These are phyloP conservation scores for Drosophila auraria DNA, from an alignment of 1,140 invertebrate genomes.

Conservation along the genomic window DNA sequence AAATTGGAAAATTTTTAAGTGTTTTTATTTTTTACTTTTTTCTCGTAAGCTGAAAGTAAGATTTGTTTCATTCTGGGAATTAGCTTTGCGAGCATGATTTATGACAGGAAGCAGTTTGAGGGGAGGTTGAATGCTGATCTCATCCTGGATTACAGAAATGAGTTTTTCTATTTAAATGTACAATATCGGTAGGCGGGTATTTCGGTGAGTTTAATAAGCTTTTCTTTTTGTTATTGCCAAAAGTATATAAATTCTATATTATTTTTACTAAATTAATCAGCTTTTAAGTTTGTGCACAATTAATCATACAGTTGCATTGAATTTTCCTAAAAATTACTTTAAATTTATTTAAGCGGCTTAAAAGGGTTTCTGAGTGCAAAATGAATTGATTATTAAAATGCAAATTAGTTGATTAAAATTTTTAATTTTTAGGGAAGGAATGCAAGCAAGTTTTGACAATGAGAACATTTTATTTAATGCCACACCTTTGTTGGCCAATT, in stretches of 20 bases:
- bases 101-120: slow-evolving; percentile 39
- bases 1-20: slow-evolving; percentile 65
- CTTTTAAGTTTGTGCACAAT: not conserved
- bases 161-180: slow-evolving; percentile 43
- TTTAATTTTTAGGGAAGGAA: not conserved
- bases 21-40: slow-evolving; percentile 31
- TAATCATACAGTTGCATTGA: no score
- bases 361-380: not conserved
- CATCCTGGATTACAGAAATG: slow-evolving; percentile 44
- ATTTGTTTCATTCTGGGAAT: slow-evolving; percentile 63
- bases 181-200: slow-evolving; percentile 7
- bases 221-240: not conserved
- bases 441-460: not conserved
- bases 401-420: not conserved
- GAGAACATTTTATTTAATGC: not conserved
- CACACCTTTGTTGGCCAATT: not conserved
- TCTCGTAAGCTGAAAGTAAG: slow-evolving; percentile 17
- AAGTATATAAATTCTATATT: not conserved
- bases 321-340: not conserved
- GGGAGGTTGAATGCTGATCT: slow-evolving; percentile 27
- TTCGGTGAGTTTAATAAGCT: slow-evolving; percentile 3
- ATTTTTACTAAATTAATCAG: not conserved
- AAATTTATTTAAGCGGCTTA: not conserved
- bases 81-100: slow-evolving; percentile 63
- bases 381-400: not conserved